These are phyloP conservation scores for Gobiocypris rarus DNA, from an alignment of 2,113 vertebrate genomes.

Conservation along the genomic window DNA sequence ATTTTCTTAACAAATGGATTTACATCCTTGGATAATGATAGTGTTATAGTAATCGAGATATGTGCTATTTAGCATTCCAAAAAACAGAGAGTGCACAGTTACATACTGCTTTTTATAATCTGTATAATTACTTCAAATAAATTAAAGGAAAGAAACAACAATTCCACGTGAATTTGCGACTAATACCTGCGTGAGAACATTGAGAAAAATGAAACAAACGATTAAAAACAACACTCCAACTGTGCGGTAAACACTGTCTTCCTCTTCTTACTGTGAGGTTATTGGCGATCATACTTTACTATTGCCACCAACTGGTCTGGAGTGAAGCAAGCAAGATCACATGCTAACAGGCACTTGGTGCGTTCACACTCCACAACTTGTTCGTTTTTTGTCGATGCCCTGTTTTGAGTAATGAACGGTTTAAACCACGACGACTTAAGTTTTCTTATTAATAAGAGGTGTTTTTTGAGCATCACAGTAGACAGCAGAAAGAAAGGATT, in stretches of 20 bases:
- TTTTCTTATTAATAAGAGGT: too few relatives aligned
- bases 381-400: too few relatives aligned
- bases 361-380: too few relatives aligned
- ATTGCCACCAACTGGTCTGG: conserved; percentile 6
- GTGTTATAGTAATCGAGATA: neutral
- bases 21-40: neutral
- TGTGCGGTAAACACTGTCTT: neutral
- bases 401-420: too few relatives aligned
- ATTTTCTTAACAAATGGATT: neutral
- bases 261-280: neutral
- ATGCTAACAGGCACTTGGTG: too few relatives aligned
- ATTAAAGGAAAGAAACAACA: neutral
- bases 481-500: too few relatives aligned
- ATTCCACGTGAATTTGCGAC: neutral
- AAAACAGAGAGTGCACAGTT: neutral
- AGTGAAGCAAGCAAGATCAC: neutral
- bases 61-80: neutral
- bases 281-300: neutral
- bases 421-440: too few relatives aligned
- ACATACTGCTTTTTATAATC: neutral
- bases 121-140: neutral
- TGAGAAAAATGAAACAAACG: neutral
- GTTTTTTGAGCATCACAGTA: too few relatives aligned
- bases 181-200: neutral
- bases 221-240: too few relatives aligned